A percentile compares a stretch with the other conserved stretches of the same genome.
Evolutionary conservation across 1,140 invertebrate species (phyloP).

Genomic region (Araneus ventricosus): DNA sequence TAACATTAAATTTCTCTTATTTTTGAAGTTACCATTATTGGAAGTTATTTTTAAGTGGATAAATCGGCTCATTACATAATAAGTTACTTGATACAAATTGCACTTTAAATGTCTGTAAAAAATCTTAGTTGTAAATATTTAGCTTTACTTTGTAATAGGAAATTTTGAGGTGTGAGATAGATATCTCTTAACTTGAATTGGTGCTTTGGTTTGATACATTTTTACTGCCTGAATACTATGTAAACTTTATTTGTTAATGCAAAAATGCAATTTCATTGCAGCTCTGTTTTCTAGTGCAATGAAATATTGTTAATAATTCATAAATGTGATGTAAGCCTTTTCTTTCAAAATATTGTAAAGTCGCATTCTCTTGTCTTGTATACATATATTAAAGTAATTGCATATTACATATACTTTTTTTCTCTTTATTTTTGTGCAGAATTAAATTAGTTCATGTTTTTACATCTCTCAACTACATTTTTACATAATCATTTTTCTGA

Average conservation of each 20-base stretch:
- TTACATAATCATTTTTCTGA: no score
- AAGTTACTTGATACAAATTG: not conserved
- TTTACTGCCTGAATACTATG: not conserved
- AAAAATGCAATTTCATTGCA: not conserved
- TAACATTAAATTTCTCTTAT: no score
- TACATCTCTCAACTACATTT: no score
- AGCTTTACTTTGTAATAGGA: not conserved
- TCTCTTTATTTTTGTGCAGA: not conserved
- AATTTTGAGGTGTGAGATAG: not conserved
- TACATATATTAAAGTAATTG: constrained; percentile 7
- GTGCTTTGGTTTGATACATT: not conserved
- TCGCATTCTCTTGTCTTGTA: not conserved
- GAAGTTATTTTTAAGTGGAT: no score
- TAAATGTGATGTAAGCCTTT: not conserved
- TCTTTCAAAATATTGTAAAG: not conserved
- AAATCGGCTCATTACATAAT: no score
- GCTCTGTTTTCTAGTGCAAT: not conserved
- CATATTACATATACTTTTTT: not conserved
- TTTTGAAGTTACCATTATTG: no score
- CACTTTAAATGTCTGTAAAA: not conserved
- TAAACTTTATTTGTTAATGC: not conserved
- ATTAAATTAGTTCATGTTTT: no score
- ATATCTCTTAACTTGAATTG: constrained; percentile 8
- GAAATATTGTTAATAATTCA: not conserved
- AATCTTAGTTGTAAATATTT: not conserved